Conservation (phyloP, 2,797 vertebrate genomes). For the Acestrorhynchus altus region DNA sequence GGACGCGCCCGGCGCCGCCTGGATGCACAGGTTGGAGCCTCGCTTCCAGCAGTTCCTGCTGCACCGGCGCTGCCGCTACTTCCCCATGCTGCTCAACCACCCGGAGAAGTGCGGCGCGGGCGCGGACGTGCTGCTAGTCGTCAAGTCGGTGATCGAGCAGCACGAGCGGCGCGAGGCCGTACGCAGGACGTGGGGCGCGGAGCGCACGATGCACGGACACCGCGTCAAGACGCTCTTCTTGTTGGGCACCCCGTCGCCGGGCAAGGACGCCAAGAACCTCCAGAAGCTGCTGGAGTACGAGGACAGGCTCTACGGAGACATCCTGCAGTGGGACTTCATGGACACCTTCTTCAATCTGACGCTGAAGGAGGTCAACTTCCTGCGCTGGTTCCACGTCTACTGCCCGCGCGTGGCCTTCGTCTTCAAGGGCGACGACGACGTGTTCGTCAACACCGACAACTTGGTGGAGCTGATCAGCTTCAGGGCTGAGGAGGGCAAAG, state of each 20-base stretch:
- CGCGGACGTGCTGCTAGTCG: conserved; percentile 80
- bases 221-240: conserved; percentile 80
- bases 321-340: conserved; percentile 88
- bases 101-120: conserved; percentile 81
- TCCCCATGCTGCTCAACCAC: conserved; percentile 84
- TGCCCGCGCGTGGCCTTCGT: conserved; percentile 79
- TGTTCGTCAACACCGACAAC: conserved; percentile 86
- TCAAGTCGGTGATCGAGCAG: conserved; percentile 85
- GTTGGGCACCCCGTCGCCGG: conserved; percentile 74
- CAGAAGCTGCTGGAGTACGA: conserved; percentile 83
- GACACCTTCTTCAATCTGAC: conserved; percentile 88
- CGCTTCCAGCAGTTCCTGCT: conserved; percentile 84
- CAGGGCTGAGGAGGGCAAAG: conserved; percentile 65
- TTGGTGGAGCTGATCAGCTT: conserved; percentile 79
- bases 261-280: conserved; percentile 80
- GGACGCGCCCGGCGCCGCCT: conserved; percentile 67
- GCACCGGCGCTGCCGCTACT: conserved; percentile 85
- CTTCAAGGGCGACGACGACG: conserved; percentile 88
- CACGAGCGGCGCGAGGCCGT: conserved; percentile 83
- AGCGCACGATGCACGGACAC: conserved; percentile 68
- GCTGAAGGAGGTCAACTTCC: conserved; percentile 85
- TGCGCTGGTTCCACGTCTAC: conserved; percentile 83
- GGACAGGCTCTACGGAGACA: conserved; percentile 80
- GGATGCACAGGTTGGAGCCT: conserved; percentile 78
- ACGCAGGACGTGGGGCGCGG: conserved; percentile 80